phyloP scores from a whole-genome alignment of 2,113 vertebrate genomes.

The Hyperoodon ampullatus region DNA sequence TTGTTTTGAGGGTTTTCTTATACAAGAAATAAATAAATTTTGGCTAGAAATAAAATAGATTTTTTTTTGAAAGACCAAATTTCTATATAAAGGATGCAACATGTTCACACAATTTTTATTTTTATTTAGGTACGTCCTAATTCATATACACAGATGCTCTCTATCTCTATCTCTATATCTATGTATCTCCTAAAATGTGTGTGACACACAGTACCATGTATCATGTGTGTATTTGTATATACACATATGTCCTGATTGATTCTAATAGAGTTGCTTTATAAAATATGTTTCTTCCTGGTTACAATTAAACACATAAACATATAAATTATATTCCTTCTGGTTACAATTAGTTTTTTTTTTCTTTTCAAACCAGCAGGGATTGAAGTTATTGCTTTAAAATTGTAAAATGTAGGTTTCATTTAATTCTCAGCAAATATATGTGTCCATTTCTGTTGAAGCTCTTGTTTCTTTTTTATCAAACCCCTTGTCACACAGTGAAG shows the following conservation, averaged over 20 bases:
- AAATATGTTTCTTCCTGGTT: conserved; percentile 34
- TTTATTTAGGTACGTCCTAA: background rate
- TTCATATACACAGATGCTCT: background rate
- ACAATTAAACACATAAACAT: background rate
- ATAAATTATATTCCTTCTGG: conserved; percentile 47
- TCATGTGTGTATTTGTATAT: background rate
- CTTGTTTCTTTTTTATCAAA: background rate
- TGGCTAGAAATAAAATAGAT: background rate
- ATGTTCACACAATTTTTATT: background rate
- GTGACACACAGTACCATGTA: background rate
- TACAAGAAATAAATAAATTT: background rate
- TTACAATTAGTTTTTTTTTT: conserved; percentile 3
- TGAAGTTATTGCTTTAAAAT: conserved; percentile 46
- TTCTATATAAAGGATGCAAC: background rate
- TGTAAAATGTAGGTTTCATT: background rate
- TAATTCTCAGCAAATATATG: background rate
- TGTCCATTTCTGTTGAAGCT: background rate
- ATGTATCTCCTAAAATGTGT: background rate
- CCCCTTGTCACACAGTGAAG: background rate
- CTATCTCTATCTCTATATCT: too few species aligned
- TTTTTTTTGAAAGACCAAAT: background rate
- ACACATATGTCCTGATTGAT: background rate
- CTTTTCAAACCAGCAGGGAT: background rate
- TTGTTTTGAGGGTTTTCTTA: background rate
- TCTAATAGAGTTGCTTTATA: conserved; percentile 9